Evolutionary conservation across 2,888 invertebrate species (phyloP), one percentile per base, ranked within the genome.

Genomic region (Cepaea hortensis): DNA sequence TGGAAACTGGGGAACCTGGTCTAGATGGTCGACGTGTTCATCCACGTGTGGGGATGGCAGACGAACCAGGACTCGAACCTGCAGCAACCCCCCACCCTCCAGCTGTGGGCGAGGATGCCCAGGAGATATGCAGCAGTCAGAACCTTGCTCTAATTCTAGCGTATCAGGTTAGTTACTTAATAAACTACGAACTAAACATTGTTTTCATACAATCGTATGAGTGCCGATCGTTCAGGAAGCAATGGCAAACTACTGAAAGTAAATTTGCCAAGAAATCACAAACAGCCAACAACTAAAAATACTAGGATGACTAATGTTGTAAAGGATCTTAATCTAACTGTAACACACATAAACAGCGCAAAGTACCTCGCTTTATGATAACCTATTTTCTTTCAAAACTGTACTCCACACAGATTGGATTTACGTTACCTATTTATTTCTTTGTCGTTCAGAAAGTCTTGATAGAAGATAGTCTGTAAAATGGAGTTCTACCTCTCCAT

Each of bases 1-100:
- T 55, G 88, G 88, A 5, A 86, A 82, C 84, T 88, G 88, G 88
- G 55, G 62, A 3, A 77, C 9, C 9, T 87, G 87, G 87, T 62
- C 79, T 3, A 20, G 84, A 6, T 87, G 87, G 87, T 15, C 79
- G 65, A 3, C 72, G 1, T 87, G 87, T 35, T 80, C 73, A 18
- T 18, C 65, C 20, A 65, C 84, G 11, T 87, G 87, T 65, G 87
- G 87, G 15, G 65, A 46, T 11, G 84, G 87, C 20, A 48, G 15
- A 48, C 70, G 81, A 18, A 23, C 62, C 5, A 48, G 87, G 61
- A 48, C 48, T 55, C 81, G 87, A 62, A 35, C n/a, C 50, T 87
- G 87, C 65, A 84, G 70, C 68, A 84, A 68, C 35, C 87, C 87
- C 1, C 50, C 73, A 9, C 73, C 87, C 75, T 68, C 61, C 55